A percentile compares a stretch with the other conserved stretches of the same genome.
Evolutionary conservation across 2,797 vertebrate species (phyloP).

Genomic region (Stomatorhinus walkeri): DNA sequence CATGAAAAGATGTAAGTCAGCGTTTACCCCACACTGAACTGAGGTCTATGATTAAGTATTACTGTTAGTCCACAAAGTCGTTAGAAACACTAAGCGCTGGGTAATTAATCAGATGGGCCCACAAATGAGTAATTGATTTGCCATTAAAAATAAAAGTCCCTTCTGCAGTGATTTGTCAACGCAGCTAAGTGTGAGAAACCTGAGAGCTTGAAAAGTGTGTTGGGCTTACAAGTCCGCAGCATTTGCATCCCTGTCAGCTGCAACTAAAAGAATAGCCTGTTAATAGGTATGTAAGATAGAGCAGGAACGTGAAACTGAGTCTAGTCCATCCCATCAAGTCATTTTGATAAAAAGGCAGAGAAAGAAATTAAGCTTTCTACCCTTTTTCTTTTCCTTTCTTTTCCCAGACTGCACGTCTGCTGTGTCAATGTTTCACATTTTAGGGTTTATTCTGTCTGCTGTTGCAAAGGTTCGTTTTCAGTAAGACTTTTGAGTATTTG

Average conservation of each 20-base stretch:
- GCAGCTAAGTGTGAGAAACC: conserved; percentile 16
- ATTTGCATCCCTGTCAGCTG: conserved; percentile 21
- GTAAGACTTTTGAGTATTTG: neutral
- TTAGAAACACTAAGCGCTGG: conserved; percentile 47
- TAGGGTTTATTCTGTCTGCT: neutral
- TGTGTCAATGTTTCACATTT: neutral
- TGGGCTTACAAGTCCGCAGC: conserved; percentile 23
- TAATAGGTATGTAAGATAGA: conserved; percentile 16
- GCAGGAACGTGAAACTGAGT: neutral
- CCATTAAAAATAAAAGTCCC: conserved; percentile 38
- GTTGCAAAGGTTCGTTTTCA: neutral
- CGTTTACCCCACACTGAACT: conserved; percentile 33
- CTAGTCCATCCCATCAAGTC: neutral
- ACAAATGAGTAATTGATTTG: conserved; percentile 52
- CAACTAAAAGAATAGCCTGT: neutral
- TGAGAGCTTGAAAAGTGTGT: neutral
- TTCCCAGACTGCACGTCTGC: neutral
- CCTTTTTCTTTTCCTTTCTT: neutral
- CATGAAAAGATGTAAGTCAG: conserved; percentile 38
- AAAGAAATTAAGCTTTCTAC: neutral
- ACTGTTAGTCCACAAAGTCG: conserved; percentile 43
- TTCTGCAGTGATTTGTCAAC: conserved; percentile 22
- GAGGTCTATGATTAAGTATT: conserved; percentile 47
- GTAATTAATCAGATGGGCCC: conserved; percentile 44
- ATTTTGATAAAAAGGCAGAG: neutral